Evolutionary conservation across 2,888 invertebrate genomes (phyloP).

Genomic region (Piscicola geometra): DNA sequence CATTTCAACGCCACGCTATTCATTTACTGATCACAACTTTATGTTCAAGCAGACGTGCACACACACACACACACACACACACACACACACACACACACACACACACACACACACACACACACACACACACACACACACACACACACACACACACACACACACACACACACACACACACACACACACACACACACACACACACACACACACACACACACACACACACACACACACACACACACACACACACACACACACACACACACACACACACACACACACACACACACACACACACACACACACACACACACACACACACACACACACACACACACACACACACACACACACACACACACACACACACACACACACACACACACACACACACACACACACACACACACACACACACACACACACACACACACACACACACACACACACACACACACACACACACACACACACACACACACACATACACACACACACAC

Average conservation of each 20-base stretch:
- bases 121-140: no score
- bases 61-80: conserved; percentile 38
- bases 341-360: conserved; percentile 38
- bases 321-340: conserved; percentile 34
- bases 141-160: no score
- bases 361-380: conserved; percentile 37
- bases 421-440: conserved; percentile 53
- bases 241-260: no score
- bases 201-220: no score
- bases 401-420: conserved; percentile 37
- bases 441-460: conserved; percentile 35
- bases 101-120: neutral
- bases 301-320: conserved; percentile 37
- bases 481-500: conserved; percentile 27
- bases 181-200: no score
- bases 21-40: no score
- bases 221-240: no score
- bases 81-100: conserved; percentile 38
- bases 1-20: no score
- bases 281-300: conserved; percentile 24
- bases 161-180: no score
- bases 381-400: conserved; percentile 35
- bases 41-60: conserved; percentile 36
- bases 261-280: conserved; percentile 2
- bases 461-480: conserved; percentile 29